Conservation (phyloP, 2,888 invertebrate genomes). For the Erebia palarica region DNA sequence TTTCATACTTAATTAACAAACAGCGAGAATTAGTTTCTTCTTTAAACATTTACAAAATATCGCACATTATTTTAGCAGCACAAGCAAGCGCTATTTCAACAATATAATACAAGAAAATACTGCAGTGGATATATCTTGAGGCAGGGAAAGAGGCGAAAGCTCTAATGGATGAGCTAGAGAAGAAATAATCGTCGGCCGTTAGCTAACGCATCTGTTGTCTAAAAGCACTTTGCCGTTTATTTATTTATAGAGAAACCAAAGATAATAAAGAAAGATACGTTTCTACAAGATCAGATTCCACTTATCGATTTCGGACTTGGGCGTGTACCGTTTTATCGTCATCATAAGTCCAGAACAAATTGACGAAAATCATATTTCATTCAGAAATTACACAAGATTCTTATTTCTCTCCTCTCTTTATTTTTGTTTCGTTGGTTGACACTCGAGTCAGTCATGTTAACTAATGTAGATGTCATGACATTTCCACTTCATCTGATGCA, state of each 20-base stretch:
- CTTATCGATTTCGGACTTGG: background rate
- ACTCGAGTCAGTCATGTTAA: too few species aligned
- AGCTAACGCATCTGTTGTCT: conserved; percentile 40
- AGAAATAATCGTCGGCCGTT: conserved; percentile 39
- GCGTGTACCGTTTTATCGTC: background rate
- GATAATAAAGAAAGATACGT: conserved; percentile 24
- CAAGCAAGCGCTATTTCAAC: background rate
- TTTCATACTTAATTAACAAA: too few species aligned
- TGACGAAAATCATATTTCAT: too few species aligned
- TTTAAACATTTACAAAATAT: background rate
- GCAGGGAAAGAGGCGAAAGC: conserved; percentile 31
- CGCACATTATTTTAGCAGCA: conserved; percentile 8
- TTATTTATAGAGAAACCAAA: conserved; percentile 36
- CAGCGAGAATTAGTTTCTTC: background rate
- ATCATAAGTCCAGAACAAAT: too few species aligned
- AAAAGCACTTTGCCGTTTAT: conserved; percentile 36
- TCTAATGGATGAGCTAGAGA: conserved; percentile 38
- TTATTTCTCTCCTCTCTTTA: too few species aligned
- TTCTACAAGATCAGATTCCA: background rate
- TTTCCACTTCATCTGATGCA: too few species aligned
- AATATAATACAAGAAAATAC: conserved; percentile 18
- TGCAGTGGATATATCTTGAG: conserved; percentile 29
- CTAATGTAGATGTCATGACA: too few species aligned
- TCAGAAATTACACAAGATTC: too few species aligned
- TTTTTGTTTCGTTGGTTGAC: too few species aligned